Base-by-base conservation (phyloP, 1,140 invertebrate species). In the Schlechtendalia chinensis region DNA sequence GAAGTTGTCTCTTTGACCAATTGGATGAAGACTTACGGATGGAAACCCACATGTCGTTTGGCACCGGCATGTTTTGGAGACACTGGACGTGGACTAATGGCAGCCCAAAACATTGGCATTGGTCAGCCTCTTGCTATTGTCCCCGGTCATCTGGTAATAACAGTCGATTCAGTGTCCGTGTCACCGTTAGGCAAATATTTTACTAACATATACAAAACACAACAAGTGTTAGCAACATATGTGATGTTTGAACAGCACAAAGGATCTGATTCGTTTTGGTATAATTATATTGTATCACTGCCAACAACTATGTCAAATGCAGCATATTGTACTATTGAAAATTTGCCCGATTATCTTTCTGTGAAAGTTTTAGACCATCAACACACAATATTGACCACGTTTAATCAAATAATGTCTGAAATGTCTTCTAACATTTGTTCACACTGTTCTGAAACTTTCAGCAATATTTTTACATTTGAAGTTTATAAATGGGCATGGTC, bases 401-500 rank as follows among this genome's bases (percentile, higher is more conserved):
- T 82, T 59, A 58, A 81, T 59, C 67, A 74, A 65, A 63, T 84
- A 6, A 61, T 81, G 11, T 12, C 71, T 59, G 82, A 27, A 16
- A 71, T 81, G 54, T 29, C 74, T 12, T 24, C 24, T 32, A 19
- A 24, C n/a, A 74, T 58, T 17, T 84, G 83, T 80, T 54, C 61
- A n/a, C 84, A 85, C 81, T 84, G 83, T 83, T 59, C 71, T 47
- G 59, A 69, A 29, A 58, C 69, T n/a, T 82, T 83, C 39, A 53
- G 5, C 16, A 61, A 67, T 63, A 82, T 83, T 22, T 83, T 86
- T 56, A 81, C 63, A 22, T 82, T 79, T 54, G 84, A 85, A 19
- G 19, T 81, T 19, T 86, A 84, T 81, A 82, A 82, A 63, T 85
- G 84, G 83, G 87, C 88, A 4, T 91, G 89, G 89, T 88, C 87